Evolutionary conservation across 2,113 vertebrate species (phyloP).

Genomic region (Pterophyllum scalare): DNA sequence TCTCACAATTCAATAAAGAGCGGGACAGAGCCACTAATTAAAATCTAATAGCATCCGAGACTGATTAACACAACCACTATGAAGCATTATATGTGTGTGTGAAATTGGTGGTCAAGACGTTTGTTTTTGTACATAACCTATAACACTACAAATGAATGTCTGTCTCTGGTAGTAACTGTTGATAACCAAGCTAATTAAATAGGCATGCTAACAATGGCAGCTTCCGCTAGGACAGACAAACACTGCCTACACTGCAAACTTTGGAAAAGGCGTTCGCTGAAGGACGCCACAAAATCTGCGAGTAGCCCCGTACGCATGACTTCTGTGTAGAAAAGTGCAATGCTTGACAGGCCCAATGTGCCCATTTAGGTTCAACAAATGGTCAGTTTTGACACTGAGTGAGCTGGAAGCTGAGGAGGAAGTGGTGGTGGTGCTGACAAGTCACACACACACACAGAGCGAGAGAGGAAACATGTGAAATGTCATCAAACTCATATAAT

Average conservation of each 20-base stretch:
- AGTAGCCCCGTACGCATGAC: fast-evolving
- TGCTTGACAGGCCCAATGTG: neutral
- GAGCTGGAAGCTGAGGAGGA: neutral
- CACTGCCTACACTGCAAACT: neutral
- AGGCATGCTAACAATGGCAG: neutral
- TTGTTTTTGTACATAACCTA: neutral
- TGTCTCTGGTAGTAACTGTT: neutral
- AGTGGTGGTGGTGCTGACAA: neutral
- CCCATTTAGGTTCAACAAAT: neutral
- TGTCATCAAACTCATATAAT: neutral
- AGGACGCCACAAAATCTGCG: neutral
- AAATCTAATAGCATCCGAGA: too few species aligned
- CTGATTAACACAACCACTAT: neutral
- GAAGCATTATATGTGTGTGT: neutral
- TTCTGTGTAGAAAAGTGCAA: neutral
- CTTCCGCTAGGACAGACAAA: neutral
- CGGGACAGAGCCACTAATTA: too few species aligned
- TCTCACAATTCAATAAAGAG: too few species aligned
- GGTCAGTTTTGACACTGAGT: neutral
- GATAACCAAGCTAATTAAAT: neutral
- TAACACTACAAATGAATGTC: neutral
- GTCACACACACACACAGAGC: neutral
- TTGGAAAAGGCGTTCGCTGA: neutral
- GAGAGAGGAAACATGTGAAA: neutral
- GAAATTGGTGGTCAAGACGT: neutral